Evolutionary conservation across 2,888 invertebrate genomes (phyloP), one percentile per base, ranked within the genome.

Genomic region (Apodemia duryi): DNA sequence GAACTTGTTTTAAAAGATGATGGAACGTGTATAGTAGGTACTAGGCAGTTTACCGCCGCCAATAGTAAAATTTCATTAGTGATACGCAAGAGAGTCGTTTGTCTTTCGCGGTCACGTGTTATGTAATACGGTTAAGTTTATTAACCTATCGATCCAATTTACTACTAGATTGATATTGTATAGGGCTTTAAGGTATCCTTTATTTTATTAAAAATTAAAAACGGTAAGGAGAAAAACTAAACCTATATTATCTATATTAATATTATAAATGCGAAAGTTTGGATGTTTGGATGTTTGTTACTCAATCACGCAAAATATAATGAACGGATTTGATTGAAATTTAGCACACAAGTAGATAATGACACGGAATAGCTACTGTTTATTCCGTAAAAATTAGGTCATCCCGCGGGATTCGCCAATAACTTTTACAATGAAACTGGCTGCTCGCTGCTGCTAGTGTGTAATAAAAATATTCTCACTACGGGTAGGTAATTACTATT

Each of bases 71-170:
- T 67, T 67, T 70, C 68, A 73, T 73, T 72, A 72, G 65, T 65
- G 65, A 73, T 74, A 69, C 85, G 74, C 85, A 69, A 74, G 84
- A 84, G 85, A 75, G 72, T 73, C 79, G 80, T 86, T 76, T 71
- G 79, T 88, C 84, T 79, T 68, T 73, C 74, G 72, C 65, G 75
- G 86, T 79, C 88, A 87, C 88, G 86, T 87, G 88, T 75, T 75
- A 77, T 66, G 66, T 67, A 69, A 70, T 70, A 67, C 64, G 57
- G 35, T 35, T 69, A 67, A 66, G 66, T 66, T 63, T 68, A 71
- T 69, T 71, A 69, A 63, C 63, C 64, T 43, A 66, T 70, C 64
- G 57, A 69, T 65, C 65, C 64, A 64, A 66, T 66, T 69, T 62
- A 51, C n/a, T 60, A 66, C 54, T 65, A 63, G 64, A 63, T 63